phyloP scores from a whole-genome alignment of 2,888 invertebrate species.

The Eristalis intricaria region DNA sequence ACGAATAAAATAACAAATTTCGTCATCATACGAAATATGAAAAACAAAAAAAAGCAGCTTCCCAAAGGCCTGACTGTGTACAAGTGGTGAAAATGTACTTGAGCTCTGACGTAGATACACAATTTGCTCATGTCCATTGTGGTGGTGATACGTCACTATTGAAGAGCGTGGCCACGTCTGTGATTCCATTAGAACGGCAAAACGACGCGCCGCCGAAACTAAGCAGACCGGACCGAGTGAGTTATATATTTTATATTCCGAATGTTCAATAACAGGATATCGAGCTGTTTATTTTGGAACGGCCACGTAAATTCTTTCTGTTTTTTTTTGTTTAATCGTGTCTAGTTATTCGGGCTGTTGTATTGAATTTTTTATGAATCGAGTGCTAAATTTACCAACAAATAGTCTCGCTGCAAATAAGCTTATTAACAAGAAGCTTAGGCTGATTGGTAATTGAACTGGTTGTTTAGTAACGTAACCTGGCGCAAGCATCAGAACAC shows the following conservation, averaged over 20 bases:
- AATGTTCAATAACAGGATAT: slow-evolving; percentile 54
- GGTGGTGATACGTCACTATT: slow-evolving; percentile 24
- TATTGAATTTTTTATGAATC: slow-evolving; percentile 45
- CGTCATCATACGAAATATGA: slow-evolving; percentile 13
- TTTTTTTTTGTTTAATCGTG: not conserved
- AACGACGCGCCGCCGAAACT: not conserved
- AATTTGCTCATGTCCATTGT: not conserved
- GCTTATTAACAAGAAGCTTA: slow-evolving; percentile 15
- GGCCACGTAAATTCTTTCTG: slow-evolving; percentile 10
- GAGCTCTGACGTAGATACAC: slow-evolving; percentile 26
- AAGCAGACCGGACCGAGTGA: slow-evolving; percentile 9
- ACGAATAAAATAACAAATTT: slow-evolving; percentile 9
- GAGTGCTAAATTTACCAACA: slow-evolving; percentile 31
- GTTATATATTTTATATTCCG: slow-evolving; percentile 18
- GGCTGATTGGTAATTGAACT: not conserved
- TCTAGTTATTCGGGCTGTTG: not conserved
- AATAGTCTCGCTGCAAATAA: slow-evolving; percentile 20
- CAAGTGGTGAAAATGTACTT: not conserved
- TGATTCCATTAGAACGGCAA: not conserved
- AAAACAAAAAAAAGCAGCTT: not conserved
- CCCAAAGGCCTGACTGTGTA: not conserved
- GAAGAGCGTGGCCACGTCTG: not conserved
- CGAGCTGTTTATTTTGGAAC: slow-evolving; percentile 43
- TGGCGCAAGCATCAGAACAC: not conserved
- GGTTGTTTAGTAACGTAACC: not conserved